phyloP scores from a whole-genome alignment of 2,113 vertebrate genomes.

The Scomber scombrus region DNA sequence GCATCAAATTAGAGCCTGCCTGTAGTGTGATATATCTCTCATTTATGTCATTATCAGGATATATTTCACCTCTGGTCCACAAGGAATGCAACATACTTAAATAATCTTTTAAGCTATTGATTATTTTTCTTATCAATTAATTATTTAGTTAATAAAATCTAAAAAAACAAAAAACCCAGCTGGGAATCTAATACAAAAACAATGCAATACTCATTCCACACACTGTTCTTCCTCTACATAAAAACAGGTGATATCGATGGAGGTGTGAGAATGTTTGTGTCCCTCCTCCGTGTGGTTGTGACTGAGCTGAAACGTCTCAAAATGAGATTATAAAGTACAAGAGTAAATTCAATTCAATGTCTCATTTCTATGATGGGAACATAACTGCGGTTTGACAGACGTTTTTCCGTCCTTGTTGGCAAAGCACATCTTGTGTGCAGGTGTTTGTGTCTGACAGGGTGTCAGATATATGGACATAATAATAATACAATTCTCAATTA shows the following conservation, averaged over 20 bases:
- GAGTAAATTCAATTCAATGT: conserved; percentile 12
- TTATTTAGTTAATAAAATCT: background rate
- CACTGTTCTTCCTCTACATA: background rate
- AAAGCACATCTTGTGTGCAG: background rate
- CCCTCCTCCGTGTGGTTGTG: background rate
- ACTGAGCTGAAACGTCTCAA: conserved; percentile 10
- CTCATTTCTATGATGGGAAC: background rate
- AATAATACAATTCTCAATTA: background rate
- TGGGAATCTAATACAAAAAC: background rate
- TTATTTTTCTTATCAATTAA: background rate
- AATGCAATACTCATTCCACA: background rate
- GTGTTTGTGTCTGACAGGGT: conserved; percentile 5
- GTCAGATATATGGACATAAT: background rate
- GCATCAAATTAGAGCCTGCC: background rate
- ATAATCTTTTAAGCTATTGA: background rate
- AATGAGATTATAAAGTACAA: conserved; percentile 5
- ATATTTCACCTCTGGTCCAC: conserved; percentile 15
- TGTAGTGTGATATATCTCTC: conserved; percentile 14
- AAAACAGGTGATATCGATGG: background rate
- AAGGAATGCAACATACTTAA: background rate
- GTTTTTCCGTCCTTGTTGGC: background rate
- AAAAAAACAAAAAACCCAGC: conserved; percentile 1
- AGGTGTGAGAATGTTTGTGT: background rate
- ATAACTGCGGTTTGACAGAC: background rate
- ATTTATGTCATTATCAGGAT: conserved; percentile 20